These are phyloP conservation scores for Temnothorax curvispinosus DNA, from an alignment of 1,140 invertebrate species.

Conservation along the genomic window DNA sequence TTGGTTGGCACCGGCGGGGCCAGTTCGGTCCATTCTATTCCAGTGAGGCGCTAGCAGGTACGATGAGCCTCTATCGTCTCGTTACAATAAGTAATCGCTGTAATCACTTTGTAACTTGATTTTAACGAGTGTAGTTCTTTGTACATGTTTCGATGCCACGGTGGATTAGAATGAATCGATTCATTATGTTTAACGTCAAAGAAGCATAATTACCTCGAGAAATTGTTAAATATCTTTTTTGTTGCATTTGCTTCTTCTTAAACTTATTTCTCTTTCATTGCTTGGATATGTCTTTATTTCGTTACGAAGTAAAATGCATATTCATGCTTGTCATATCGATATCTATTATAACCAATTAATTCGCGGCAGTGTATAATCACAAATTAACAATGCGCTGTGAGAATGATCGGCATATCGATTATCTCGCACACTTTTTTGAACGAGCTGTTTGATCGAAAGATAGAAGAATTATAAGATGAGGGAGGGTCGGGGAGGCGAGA, in stretches of 20 bases:
- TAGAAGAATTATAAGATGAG: slow-evolving; percentile 79
- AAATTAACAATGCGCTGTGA: slow-evolving; percentile 42
- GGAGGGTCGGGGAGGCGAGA: slow-evolving; percentile 41
- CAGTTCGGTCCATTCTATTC: slow-evolving; percentile 1
- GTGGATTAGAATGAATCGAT: background rate
- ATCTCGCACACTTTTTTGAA: slow-evolving; percentile 16
- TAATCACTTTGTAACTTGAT: background rate
- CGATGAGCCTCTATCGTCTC: background rate
- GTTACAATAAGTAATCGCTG: background rate
- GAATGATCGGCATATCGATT: slow-evolving; percentile 32
- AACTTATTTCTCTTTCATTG: background rate
- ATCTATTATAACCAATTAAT: slow-evolving; percentile 6
- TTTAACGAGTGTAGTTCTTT: background rate
- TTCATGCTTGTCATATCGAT: slow-evolving; percentile 12
- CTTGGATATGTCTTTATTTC: background rate
- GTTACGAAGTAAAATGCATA: background rate
- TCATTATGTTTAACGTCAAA: background rate
- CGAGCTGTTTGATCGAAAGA: slow-evolving; percentile 8
- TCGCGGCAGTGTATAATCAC: background rate
- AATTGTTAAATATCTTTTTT: background rate
- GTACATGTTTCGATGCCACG: background rate
- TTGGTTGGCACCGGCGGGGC: background rate
- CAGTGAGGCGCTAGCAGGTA: background rate
- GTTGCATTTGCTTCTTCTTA: background rate
- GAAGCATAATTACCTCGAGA: background rate